phyloP scores from a whole-genome alignment of 1,140 invertebrate genomes.

The Semibalanus balanoides region DNA sequence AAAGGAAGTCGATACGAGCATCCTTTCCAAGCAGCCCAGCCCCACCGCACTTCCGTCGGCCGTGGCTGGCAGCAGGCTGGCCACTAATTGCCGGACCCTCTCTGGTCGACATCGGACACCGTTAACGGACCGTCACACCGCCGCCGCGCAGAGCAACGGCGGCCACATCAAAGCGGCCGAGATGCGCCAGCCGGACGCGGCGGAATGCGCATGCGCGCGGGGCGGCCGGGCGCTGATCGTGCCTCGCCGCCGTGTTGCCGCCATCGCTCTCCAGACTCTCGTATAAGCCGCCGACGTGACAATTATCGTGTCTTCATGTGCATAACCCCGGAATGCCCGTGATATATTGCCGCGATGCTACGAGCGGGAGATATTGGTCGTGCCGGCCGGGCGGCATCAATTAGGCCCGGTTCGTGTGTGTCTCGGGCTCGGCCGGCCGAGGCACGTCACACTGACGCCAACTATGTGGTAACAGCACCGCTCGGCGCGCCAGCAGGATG shows the following conservation, averaged over 20 bases:
- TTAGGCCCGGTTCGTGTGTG: neutral
- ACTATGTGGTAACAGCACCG: neutral
- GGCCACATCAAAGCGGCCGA: neutral
- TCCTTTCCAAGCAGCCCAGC: too few relatives aligned
- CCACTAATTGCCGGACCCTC: too few relatives aligned
- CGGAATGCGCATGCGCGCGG: neutral
- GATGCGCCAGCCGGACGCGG: neutral
- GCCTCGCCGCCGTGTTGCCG: neutral
- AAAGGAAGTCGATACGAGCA: too few relatives aligned
- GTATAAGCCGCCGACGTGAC: neutral
- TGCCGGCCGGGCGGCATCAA: neutral
- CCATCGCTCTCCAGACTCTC: neutral
- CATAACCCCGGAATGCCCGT: neutral
- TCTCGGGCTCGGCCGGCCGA: too few relatives aligned
- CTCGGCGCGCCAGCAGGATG: neutral
- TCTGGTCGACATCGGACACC: too few relatives aligned
- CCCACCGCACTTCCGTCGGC: too few relatives aligned
- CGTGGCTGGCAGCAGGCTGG: too few relatives aligned
- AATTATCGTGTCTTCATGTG: constrained; percentile 2
- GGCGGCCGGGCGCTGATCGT: neutral
- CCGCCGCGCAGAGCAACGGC: too few relatives aligned
- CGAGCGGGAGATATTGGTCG: neutral
- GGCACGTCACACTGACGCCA: neutral
- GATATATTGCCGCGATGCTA: neutral
- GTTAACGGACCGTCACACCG: too few relatives aligned